Percentiles rank a stretch among this genome's conserved stretches.
These are phyloP conservation scores for Spilogale gracilis DNA, from an alignment of 2,113 vertebrate species.

Conservation along the genomic window DNA sequence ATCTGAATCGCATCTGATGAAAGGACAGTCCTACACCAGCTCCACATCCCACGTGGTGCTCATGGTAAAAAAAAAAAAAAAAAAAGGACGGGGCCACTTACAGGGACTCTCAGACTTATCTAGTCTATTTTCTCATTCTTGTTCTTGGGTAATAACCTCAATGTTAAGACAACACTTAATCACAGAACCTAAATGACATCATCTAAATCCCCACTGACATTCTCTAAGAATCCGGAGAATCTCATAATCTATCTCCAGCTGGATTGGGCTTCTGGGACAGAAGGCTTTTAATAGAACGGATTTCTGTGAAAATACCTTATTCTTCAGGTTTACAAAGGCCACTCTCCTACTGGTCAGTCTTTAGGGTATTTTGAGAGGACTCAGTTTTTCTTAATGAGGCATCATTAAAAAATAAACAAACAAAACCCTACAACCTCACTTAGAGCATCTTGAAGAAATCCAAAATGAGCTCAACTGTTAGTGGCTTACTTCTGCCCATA, in stretches of 20 bases:
- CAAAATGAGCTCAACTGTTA: not conserved
- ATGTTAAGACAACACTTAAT: not conserved
- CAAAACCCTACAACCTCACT: not conserved
- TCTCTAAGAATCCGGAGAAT: not conserved
- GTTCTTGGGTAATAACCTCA: not conserved
- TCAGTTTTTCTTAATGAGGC: not conserved
- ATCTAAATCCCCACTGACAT: not conserved
- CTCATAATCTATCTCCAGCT: not conserved
- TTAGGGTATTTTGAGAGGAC: not conserved
- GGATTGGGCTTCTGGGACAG: not conserved
- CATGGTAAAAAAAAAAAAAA: too few species aligned
- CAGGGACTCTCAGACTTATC: not conserved
- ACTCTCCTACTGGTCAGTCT: not conserved
- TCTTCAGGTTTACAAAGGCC: not conserved
- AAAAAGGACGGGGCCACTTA: not conserved
- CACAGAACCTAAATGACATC: not conserved
- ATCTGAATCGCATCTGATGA: not conserved
- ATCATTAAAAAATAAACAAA: not conserved
- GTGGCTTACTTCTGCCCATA: not conserved
- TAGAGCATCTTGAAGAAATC: conserved; percentile 23
- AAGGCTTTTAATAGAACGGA: not conserved
- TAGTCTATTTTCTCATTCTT: not conserved
- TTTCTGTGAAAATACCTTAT: not conserved
- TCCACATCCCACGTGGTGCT: not conserved
- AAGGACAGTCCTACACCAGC: too few species aligned